Base-by-base conservation (phyloP, 2,113 vertebrate genomes). In the Mormyrus iriodes region DNA sequence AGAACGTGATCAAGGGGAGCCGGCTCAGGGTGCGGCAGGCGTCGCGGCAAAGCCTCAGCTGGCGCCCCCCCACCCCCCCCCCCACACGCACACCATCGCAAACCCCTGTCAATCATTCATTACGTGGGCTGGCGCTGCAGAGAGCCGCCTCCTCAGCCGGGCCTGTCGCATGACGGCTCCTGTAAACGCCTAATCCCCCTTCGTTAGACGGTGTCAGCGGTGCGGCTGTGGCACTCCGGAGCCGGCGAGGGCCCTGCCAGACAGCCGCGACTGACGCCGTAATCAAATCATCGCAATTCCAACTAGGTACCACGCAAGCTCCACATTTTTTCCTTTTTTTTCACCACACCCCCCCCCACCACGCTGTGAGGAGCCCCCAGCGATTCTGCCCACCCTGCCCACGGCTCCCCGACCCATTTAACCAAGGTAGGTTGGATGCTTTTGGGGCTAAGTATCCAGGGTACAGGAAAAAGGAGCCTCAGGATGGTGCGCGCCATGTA, bases 161-260 rank as follows among this genome's bases (percentile, higher is more conserved):
- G 97, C 97, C 97, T 97, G 96, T 98, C 97, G 97, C 97, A 97
- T 98, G 97, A 97, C 96, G 95, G 96, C 97, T 96, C 97, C 97
- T 97, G 98, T 98, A 98, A 98, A 98, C 96, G 97, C 96, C 96
- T 97, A 97, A 98, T 97, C 97, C 97, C 94, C 95, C 94, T 97
- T 98, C 96, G 96, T 98, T 98, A 98, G 97, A 96, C 95, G 96
- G 96, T 98, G 97, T 99, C 97, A 97, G 97, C 97, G 97, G 96
- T 94, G 94, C 96, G 96, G 82, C 91, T 49, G 85, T 94, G 95
- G 94, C 95, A 93, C 94, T 95, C 8, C 95, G 94, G 95, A 95
- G 93, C 95, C 95, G 96, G 89, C 96, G 94, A 97, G 86, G 96
- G 94, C 93, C 94, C 97, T 96, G 96, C 97, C 97, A 96, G 95